Base-by-base conservation (phyloP, 2,888 invertebrate species). In the Timema podura region DNA sequence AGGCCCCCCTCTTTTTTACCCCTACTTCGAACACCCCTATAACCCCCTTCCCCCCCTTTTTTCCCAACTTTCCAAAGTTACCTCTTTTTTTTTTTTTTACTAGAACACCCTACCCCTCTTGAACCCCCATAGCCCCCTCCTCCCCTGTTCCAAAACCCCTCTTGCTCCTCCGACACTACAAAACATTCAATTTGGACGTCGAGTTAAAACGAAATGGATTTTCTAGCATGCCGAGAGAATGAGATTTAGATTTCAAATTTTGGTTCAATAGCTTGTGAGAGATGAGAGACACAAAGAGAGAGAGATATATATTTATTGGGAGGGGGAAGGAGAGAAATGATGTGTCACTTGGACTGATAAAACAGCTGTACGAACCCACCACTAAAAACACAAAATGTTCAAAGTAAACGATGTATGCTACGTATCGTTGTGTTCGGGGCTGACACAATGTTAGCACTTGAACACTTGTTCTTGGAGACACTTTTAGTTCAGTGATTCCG, bases 151-250 rank as follows among this genome's bases (percentile, higher is more conserved):
- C 72, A 65, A 69, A 70, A 67, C 72, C 74, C 71, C 68, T 69
- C 66, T 16, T 61, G 68, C 67, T 64, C 71, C 72, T 59, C 70
- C 75, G 74, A 73, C 81, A 81, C 83, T 83, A 83, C 84, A 84
- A 85, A 85, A 84, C 84, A 84, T 84, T 85, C 84, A 84, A 85
- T 85, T 85, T 84, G 82, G 83, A 82, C 83, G 84, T 83, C 82
- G 84, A 84, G 83, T 84, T 84, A 83, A 83, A 84, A 82, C 82
- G 83, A 84, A 85, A 85, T 85, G 84, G 84, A 84, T 85, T 85
- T 84, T 83, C 81, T 81, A 82, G 81, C 80, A 79, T 79, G 81
- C 79, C 81, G 80, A 80, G 80, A 81, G 81, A 81, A 82, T 74
- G 74, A 72, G 74, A 74, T 74, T 74, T 74, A 72, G 74, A 74